Conservation (phyloP, 2,797 vertebrate species). For the Enteromius anoplus region DNA sequence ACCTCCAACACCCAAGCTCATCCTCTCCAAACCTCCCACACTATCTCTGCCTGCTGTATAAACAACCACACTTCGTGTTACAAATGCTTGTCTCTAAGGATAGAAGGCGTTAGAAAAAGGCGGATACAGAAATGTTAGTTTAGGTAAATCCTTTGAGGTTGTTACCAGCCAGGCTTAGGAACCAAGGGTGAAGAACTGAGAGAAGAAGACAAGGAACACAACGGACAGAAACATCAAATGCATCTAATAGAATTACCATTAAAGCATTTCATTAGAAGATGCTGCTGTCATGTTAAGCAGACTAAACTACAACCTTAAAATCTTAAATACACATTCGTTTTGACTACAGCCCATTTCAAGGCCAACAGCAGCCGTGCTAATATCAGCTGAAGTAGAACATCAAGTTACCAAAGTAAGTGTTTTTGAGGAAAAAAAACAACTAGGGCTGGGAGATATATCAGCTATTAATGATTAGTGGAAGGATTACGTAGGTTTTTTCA, state of each 20-base stretch:
- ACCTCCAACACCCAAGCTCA: conserved; percentile 6
- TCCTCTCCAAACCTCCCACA: conserved; percentile 47
- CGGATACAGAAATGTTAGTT: conserved; percentile 47
- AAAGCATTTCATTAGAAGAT: conserved; percentile 2
- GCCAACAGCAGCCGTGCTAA: not conserved
- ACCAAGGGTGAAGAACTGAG: conserved; percentile 68
- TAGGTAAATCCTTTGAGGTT: conserved; percentile 52
- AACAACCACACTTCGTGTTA: conserved; percentile 49
- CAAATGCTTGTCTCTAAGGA: conserved; percentile 28
- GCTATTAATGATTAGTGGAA: not conserved
- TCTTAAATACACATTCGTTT: not conserved
- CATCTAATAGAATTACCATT: not conserved
- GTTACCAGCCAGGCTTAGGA: conserved; percentile 65
- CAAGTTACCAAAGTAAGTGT: not conserved
- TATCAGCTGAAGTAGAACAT: not conserved
- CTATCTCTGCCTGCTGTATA: conserved; percentile 49
- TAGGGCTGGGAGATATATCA: not conserved
- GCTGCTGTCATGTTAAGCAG: not conserved
- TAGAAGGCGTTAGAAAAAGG: conserved; percentile 36
- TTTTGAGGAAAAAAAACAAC: not conserved
- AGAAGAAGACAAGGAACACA: conserved; percentile 47
- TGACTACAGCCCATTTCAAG: not conserved
- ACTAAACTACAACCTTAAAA: conserved; percentile 9
- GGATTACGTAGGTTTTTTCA: not conserved
- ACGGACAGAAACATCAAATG: conserved; percentile 33